Conservation (phyloP, 2,113 vertebrate genomes). For the Athene cunicularia region DNA sequence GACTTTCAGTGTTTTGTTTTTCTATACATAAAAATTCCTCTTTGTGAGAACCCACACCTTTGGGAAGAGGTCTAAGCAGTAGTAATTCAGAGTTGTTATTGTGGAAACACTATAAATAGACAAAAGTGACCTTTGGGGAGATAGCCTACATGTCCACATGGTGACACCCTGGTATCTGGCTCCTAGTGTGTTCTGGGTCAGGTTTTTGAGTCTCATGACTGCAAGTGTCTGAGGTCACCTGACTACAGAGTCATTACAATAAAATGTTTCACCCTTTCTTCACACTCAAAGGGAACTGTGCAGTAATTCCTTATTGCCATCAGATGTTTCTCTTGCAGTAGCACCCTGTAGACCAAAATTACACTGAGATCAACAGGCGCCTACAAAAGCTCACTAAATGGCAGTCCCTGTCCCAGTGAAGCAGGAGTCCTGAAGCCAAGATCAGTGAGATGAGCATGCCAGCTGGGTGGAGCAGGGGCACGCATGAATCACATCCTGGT, state of each 20-base stretch:
- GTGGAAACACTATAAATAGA: background rate
- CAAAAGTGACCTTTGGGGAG: background rate
- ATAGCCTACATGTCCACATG: accelerated
- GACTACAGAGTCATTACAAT: background rate
- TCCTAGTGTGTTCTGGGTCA: background rate
- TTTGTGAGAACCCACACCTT: background rate
- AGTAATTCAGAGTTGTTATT: background rate
- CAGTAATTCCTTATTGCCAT: background rate
- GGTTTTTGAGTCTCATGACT: background rate
- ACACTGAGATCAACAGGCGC: background rate
- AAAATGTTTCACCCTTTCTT: background rate
- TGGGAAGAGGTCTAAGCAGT: background rate
- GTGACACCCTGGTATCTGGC: background rate
- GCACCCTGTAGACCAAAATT: background rate
- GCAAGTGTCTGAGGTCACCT: background rate
- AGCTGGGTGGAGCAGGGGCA: conserved; percentile 55
- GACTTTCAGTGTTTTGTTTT: background rate
- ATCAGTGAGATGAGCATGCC: background rate
- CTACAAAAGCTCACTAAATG: background rate
- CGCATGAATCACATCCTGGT: conserved; percentile 61
- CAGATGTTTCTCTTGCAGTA: background rate
- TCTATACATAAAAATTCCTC: background rate
- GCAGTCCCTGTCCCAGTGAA: background rate
- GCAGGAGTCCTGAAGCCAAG: background rate
- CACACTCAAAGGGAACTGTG: background rate